phyloP scores from a whole-genome alignment of 2,797 vertebrate species.

The Gila robusta region DNA sequence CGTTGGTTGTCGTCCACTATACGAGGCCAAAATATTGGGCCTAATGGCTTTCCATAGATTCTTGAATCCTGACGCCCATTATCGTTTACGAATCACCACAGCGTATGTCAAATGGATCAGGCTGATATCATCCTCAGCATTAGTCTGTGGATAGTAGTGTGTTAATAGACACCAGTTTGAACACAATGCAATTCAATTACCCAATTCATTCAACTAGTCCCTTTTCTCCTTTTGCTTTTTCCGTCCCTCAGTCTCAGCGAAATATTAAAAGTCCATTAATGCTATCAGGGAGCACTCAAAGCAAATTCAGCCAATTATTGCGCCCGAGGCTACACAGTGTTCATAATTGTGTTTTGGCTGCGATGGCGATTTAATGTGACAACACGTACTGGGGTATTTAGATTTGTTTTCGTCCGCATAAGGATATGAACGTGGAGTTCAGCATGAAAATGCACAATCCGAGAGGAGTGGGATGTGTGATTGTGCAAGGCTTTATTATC shows the following conservation, averaged over 20 bases:
- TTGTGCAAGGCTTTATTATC: neutral
- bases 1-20: neutral
- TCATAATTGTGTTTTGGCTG: constrained; percentile 48
- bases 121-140: neutral
- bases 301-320: constrained; percentile 49
- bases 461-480: constrained; percentile 14
- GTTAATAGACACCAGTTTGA: neutral
- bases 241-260: constrained; percentile 6
- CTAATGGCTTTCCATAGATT: neutral
- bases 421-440: neutral
- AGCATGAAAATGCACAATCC: constrained; percentile 1
- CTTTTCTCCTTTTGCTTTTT: constrained; percentile 43
- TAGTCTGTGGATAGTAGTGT: neutral
- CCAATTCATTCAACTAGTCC: constrained; percentile 56
- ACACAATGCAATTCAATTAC: constrained; percentile 38
- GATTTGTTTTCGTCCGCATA: constrained; percentile 5
- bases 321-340: constrained; percentile 21
- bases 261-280: constrained; percentile 61
- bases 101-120: neutral
- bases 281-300: constrained; percentile 48
- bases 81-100: neutral
- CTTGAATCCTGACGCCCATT: neutral
- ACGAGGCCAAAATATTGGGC: neutral
- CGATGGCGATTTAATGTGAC: constrained; percentile 10
- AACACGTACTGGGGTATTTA: neutral